These are phyloP conservation scores for Gavia stellata DNA, from an alignment of 2,113 vertebrate genomes.

Conservation along the genomic window DNA sequence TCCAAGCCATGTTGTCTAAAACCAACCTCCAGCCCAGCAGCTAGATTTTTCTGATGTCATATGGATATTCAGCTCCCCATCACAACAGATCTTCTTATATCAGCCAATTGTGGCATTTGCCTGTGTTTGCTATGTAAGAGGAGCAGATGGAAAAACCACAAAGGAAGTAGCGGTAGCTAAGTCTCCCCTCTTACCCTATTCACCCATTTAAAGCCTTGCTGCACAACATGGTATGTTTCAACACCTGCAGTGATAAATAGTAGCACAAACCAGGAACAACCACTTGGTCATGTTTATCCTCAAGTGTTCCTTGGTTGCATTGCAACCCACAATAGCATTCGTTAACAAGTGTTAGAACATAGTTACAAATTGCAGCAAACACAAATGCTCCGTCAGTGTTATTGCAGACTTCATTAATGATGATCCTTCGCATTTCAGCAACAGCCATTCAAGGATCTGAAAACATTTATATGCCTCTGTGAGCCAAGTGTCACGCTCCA, in stretches of 20 bases:
- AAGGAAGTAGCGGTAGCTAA: background rate
- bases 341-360: slow-evolving; percentile 52
- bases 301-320: background rate
- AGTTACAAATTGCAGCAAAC: slow-evolving; percentile 54
- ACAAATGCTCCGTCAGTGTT: slow-evolving; percentile 44
- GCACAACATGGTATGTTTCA: slow-evolving; percentile 23
- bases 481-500: slow-evolving; percentile 49
- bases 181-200: background rate
- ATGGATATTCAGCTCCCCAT: background rate
- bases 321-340: slow-evolving; percentile 46
- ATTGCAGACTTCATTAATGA: slow-evolving; percentile 56
- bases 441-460: slow-evolving; percentile 52
- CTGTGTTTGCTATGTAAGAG: background rate
- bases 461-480: slow-evolving; percentile 41
- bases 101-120: background rate
- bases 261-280: slow-evolving; percentile 15
- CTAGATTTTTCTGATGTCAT: background rate
- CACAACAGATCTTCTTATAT: background rate
- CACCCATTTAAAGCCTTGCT: slow-evolving; percentile 26
- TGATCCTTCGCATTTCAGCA: slow-evolving; percentile 60
- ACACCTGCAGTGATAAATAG: slow-evolving; percentile 52
- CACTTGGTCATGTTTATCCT: slow-evolving; percentile 30
- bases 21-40: background rate
- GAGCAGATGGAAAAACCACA: slow-evolving; percentile 20
- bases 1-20: background rate